Conservation (phyloP, 2,888 invertebrate species). For the Blomia tropicalis region DNA sequence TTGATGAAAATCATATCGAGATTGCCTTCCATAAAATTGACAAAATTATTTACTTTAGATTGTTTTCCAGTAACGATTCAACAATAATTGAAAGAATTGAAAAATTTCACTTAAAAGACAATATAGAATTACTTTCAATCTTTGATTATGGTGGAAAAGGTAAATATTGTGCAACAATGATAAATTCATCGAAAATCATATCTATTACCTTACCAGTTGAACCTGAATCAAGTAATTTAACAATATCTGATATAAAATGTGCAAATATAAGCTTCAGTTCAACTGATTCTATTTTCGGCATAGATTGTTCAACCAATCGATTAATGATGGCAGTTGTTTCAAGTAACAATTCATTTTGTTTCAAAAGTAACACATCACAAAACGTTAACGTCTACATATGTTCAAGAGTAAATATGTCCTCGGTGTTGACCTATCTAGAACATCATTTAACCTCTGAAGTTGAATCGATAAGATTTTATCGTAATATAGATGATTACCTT, state of each 20-base stretch:
- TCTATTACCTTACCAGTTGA: not conserved
- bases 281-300: not conserved
- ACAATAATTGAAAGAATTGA: not conserved
- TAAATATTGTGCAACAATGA: not conserved
- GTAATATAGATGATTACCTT: not conserved
- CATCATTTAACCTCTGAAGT: not conserved
- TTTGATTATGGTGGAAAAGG: not conserved
- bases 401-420: not conserved
- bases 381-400: not conserved
- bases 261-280: not conserved
- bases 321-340: not conserved
- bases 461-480: not conserved
- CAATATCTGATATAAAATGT: not conserved
- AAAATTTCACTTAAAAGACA: not conserved
- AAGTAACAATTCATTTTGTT: not conserved
- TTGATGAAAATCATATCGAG: not conserved
- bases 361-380: not conserved
- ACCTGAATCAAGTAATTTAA: not conserved
- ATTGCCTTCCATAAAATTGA: conserved; percentile 6
- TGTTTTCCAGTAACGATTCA: not conserved
- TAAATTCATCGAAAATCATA: not conserved
- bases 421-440: not conserved
- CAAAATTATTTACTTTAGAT: not conserved
- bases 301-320: not conserved
- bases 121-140: not conserved